Evolutionary conservation across 2,797 vertebrate species (phyloP), one percentile per base, ranked within the genome.

Genomic region (Coranthus polyacanthus): DNA sequence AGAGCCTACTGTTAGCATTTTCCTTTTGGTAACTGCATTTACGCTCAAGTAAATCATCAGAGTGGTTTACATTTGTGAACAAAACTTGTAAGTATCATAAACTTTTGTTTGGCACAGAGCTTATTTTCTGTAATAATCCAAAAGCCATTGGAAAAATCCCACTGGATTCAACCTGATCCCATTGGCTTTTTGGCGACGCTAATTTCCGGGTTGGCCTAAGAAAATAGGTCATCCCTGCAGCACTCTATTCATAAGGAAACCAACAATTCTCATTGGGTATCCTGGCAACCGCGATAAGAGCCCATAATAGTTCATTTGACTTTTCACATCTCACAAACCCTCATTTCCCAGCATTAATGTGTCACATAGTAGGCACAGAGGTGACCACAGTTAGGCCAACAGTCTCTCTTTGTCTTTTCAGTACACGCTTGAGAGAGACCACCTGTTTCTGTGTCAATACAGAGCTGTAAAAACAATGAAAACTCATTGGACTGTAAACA

Each of bases 391-490:
- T 54, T 50, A 57, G 7, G 15, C 52, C 55, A 64, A 21, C 83
- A 77, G 75, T 3, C 66, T 34, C 61, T 50, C 58, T 84, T 84
- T 88, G 79, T 85, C 74, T 75, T 54, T 59, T 47, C 39, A 16
- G 61, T 24, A 22, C 20, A 21, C 21, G 57, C 84, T 46, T 47
- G 58, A 44, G 79, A 77, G 73, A 56, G 46, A 79, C 81, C 85
- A 88, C 83, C 81, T 68, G 87, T 82, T 81, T 10, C 70, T 79
- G 24, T 63, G 55, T 68, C 59, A 21, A 3, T 8, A 49, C 66
- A 54, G 55, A 47, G 68, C 46, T 11, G 8, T n/a, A 12, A 70
- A 44, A 84, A 91, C 88, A 91, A 88, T 56, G 75, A 71, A 44
- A 15, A 54, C 45, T 68, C 43, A 39, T 37, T 76, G 81, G 62